phyloP scores from a whole-genome alignment of 2,888 invertebrate species.

The Tridacna gigas region DNA sequence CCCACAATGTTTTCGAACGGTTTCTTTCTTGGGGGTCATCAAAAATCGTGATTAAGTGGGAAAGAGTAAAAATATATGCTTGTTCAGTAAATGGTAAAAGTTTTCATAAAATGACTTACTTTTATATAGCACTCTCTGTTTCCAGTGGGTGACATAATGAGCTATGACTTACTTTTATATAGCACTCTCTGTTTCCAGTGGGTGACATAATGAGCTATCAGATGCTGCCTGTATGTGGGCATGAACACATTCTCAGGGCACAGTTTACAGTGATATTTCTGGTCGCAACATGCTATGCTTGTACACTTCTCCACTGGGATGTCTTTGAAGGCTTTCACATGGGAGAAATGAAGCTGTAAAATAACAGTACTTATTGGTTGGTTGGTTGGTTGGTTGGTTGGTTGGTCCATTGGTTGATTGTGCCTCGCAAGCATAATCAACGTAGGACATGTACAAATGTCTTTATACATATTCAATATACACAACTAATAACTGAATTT shows the following conservation, averaged over 20 bases:
- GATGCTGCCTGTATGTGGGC: slow-evolving; percentile 63
- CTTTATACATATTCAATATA: too few relatives aligned
- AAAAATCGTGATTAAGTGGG: too few relatives aligned
- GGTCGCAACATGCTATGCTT: slow-evolving; percentile 60
- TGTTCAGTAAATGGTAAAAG: too few relatives aligned
- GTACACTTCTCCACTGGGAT: slow-evolving; percentile 64
- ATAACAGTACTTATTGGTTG: too few relatives aligned
- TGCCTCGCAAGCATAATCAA: too few relatives aligned
- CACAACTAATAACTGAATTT: too few relatives aligned
- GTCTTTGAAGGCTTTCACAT: slow-evolving; percentile 67
- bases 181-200: slow-evolving; percentile 72
- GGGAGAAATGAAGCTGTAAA: slow-evolving; percentile 68
- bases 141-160: slow-evolving; percentile 73
- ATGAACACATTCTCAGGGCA: slow-evolving; percentile 64
- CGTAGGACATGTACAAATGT: too few relatives aligned
- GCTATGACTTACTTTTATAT: slow-evolving; percentile 68
- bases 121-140: slow-evolving; percentile 67
- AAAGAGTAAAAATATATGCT: too few relatives aligned
- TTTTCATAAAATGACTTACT: slow-evolving; percentile 49
- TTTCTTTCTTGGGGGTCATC: too few relatives aligned
- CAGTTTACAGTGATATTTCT: slow-evolving; percentile 69
- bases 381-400: too few relatives aligned
- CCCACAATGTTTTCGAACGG: too few relatives aligned
- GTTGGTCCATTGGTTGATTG: too few relatives aligned
- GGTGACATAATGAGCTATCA: slow-evolving; percentile 66